phyloP scores from a whole-genome alignment of 2,797 vertebrate genomes.

The Hoplostethus mediterraneus region DNA sequence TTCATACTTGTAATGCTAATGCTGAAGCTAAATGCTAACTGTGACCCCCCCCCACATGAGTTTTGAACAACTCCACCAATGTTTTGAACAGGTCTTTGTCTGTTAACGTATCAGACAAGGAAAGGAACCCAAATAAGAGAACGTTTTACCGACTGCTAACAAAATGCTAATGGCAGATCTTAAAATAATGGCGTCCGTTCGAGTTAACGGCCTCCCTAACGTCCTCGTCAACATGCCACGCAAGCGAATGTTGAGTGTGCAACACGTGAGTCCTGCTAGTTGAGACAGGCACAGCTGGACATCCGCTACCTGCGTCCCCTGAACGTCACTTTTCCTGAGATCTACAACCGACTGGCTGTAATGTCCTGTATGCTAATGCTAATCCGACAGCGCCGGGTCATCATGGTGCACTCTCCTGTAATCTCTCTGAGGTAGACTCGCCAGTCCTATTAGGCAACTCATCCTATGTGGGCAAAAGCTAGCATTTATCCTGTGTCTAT shows the following conservation, averaged over 20 bases:
- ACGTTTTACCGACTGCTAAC: conserved; percentile 1
- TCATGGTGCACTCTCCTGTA: conserved; percentile 55
- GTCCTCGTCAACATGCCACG: neutral
- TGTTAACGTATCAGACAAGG: too few relatives aligned
- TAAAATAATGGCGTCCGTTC: conserved; percentile 11
- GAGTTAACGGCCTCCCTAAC: conserved; percentile 16
- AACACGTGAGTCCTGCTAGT: neutral
- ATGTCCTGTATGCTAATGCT: conserved; percentile 48
- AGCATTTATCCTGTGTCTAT: conserved; percentile 3
- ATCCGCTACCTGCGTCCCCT: neutral
- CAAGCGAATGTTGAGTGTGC: neutral
- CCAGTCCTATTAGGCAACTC: conserved; percentile 12
- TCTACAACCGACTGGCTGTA: conserved; percentile 11
- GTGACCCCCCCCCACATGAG: too few relatives aligned
- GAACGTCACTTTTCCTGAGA: neutral
- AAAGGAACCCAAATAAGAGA: neutral
- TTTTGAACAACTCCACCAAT: too few relatives aligned
- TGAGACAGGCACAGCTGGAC: neutral
- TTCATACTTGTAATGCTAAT: neutral
- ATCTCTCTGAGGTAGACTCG: conserved; percentile 47
- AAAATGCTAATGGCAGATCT: conserved; percentile 8
- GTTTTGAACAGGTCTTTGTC: too few relatives aligned
- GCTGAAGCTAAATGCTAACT: neutral
- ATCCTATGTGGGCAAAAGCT: neutral
- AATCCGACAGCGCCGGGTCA: conserved; percentile 61